phyloP scores from a whole-genome alignment of 2,888 invertebrate species.

The Tigriopus californicus region DNA sequence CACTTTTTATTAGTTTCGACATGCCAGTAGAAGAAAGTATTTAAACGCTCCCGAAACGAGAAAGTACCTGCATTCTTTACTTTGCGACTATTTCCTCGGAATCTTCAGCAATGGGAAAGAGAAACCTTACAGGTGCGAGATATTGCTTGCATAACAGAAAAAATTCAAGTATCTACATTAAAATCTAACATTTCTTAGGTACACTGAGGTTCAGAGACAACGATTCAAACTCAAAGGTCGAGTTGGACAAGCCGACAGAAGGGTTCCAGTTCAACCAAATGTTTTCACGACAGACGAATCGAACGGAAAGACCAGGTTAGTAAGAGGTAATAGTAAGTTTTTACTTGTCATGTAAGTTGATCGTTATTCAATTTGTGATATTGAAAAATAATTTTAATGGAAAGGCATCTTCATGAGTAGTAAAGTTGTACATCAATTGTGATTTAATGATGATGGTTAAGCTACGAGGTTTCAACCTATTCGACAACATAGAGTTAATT shows the following conservation, averaged over 20 bases:
- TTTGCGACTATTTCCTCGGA: slow-evolving; percentile 90
- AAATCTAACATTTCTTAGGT: not conserved
- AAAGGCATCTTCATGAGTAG: no score
- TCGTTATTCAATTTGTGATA: no score
- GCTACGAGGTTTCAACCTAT: no score
- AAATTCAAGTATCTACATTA: no score
- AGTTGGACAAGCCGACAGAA: slow-evolving; percentile 72
- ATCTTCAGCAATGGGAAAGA: slow-evolving; percentile 81
- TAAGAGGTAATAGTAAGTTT: not conserved
- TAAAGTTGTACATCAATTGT: no score
- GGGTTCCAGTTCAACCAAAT: slow-evolving; percentile 81
- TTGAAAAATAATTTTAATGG: no score
- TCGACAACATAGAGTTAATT: no score
- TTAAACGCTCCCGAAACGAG: slow-evolving; percentile 24
- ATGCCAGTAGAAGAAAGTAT: not conserved
- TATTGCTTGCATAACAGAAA: not conserved
- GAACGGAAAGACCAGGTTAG: slow-evolving; percentile 49
- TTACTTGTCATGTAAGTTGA: no score
- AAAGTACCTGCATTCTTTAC: slow-evolving; percentile 85
- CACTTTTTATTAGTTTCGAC: not conserved
- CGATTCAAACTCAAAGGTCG: slow-evolving; percentile 60
- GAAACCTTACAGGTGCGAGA: slow-evolving; percentile 83
- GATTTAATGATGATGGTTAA: no score
- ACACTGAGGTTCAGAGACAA: slow-evolving; percentile 66
- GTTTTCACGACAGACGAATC: slow-evolving; percentile 55